Evolutionary conservation across 2,888 invertebrate species (phyloP), one percentile per base, ranked within the genome.

Genomic region (Cheilosia soror): DNA sequence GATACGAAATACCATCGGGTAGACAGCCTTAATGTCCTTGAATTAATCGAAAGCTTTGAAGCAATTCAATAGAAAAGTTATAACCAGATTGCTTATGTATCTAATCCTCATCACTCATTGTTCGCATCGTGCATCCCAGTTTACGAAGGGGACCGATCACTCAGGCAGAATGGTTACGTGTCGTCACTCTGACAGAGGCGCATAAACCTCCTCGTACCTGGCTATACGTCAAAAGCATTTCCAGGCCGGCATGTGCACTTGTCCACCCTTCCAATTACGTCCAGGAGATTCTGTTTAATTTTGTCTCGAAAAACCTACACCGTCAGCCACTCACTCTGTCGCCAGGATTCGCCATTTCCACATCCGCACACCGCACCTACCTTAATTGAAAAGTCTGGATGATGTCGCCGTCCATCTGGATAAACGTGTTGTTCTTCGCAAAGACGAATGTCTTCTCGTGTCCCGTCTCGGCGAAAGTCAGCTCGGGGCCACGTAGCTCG

Each of bases 371-470:
- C 20, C 29, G 42, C 2, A n/a, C 91, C 91, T 92, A 97, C 97
- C 97, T 95, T 88, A 97, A 94, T 92, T 97, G 97, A 93, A 97
- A 98, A 78, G 96, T 95, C 90, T 97, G 96, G 90, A 97, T 97
- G 85, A 97, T 96, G 90, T 96, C 96, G n/a, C 97, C 97, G 90
- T 97, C 97, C 63, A 98, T 94, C 91, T 97, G 97, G 90, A 98
- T 97, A 91, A 96, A 97, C 3, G 97, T 97, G 90, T 97, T 97
- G 88, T 96, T 96, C 90, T 97, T 96, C 25, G 97, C 97, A 92
- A 97, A 97, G 95, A 97, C 97, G 91, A 97, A 98, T n/a, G 96
- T 97, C 89, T 95, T 95, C 88, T 96, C 95, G 89, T 96, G 94
- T 1, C 97, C 97, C 4, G 96, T 96, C 92, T 97, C 97, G 89